A percentile compares a stretch with the other conserved stretches of the same genome.
Evolutionary conservation across 1,140 invertebrate genomes (phyloP).

Genomic region (Rhopalosiphum maidis): DNA sequence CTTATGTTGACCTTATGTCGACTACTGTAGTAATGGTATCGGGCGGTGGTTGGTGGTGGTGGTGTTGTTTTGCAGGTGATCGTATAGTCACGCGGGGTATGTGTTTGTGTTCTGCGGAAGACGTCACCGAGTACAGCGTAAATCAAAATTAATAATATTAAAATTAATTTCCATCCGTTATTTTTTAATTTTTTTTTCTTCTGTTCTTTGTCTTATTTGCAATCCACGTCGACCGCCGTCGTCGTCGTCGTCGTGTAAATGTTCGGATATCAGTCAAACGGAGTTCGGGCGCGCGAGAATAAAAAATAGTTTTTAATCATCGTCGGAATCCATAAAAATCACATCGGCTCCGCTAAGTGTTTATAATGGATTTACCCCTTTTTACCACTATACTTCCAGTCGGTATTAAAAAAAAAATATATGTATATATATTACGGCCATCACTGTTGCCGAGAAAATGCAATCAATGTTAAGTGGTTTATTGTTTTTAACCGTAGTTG

Average conservation of each 20-base stretch:
- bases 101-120: not conserved
- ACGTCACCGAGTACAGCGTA: not conserved
- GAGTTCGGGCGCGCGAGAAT: not conserved
- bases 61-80: slow-evolving; percentile 33
- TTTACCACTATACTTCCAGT: not conserved
- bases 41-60: not conserved
- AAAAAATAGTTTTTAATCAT: slow-evolving; percentile 53
- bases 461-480: slow-evolving; percentile 53
- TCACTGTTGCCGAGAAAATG: slow-evolving; percentile 15
- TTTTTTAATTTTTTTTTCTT: slow-evolving; percentile 1
- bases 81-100: not conserved
- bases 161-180: not conserved
- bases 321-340: slow-evolving; percentile 54
- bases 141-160: slow-evolving; percentile 48
- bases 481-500: slow-evolving; percentile 16
- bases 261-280: slow-evolving; percentile 37
- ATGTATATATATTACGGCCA: slow-evolving; percentile 30
- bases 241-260: not conserved
- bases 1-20: slow-evolving; percentile 47
- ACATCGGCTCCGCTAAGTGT: slow-evolving; percentile 22
- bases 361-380: slow-evolving; percentile 55
- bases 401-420: slow-evolving; percentile 12
- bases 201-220: not conserved
- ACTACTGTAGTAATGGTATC: not conserved
- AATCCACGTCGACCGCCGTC: not conserved